These are phyloP conservation scores for Babylonia areolata DNA, from an alignment of 1,140 invertebrate species.

Conservation along the genomic window DNA sequence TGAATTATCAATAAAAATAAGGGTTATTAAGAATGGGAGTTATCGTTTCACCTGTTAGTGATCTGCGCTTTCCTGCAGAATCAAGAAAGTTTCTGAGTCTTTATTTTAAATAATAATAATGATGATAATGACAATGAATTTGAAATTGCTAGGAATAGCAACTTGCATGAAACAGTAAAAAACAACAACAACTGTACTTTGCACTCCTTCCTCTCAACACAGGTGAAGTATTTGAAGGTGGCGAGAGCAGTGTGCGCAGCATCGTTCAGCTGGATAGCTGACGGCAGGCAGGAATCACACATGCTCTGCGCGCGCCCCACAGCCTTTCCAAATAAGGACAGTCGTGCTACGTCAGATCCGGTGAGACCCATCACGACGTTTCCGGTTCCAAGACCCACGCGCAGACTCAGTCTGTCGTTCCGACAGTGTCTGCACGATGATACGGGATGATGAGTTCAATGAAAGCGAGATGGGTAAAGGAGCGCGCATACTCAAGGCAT, in stretches of 20 bases:
- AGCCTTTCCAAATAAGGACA: conserved; percentile 29
- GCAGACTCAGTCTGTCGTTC: conserved; percentile 28
- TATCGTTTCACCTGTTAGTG: too few species aligned
- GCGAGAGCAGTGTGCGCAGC: background rate
- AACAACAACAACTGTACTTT: background rate
- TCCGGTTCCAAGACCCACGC: conserved; percentile 32
- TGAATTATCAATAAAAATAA: too few species aligned
- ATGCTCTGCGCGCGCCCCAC: background rate
- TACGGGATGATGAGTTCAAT: too few species aligned
- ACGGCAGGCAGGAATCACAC: background rate
- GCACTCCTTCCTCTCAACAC: background rate
- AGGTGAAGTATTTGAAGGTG: conserved; percentile 18
- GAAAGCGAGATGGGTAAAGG: too few species aligned
- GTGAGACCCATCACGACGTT: conserved; percentile 30
- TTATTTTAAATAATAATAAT: too few species aligned
- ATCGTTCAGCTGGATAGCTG: conserved; percentile 4
- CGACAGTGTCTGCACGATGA: conserved; percentile 7
- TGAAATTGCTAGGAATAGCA: too few species aligned
- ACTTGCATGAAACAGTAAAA: too few species aligned
- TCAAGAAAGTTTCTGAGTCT: too few species aligned
- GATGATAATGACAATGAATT: too few species aligned
- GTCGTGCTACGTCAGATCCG: background rate
- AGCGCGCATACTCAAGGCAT: too few species aligned
- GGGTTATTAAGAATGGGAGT: too few species aligned
- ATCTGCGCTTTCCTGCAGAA: too few species aligned